phyloP scores from a whole-genome alignment of 2,888 invertebrate species.

The Argyresthia albistria region DNA sequence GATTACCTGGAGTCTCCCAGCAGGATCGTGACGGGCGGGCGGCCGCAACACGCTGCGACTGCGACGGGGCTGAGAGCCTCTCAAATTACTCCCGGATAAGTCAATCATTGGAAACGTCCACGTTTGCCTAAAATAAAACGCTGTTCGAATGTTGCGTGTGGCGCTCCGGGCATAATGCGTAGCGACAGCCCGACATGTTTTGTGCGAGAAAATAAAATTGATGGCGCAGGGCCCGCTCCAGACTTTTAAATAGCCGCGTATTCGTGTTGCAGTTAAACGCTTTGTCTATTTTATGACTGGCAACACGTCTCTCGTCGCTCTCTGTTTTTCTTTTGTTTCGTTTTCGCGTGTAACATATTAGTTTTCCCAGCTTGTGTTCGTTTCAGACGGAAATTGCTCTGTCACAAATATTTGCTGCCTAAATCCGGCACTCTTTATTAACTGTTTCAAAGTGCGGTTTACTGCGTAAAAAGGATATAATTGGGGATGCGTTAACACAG shows the following conservation, averaged over 20 bases:
- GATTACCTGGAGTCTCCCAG: constrained; percentile 3
- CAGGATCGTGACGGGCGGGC: constrained; percentile 9
- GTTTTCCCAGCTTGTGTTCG: constrained; percentile 47
- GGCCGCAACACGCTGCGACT: background rate
- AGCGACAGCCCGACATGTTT: constrained; percentile 69
- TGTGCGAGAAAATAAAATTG: constrained; percentile 72
- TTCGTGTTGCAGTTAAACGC: constrained; percentile 61
- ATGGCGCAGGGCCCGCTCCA: constrained; percentile 56
- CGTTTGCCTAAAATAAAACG: constrained; percentile 66
- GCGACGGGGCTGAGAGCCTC: constrained; percentile 35
- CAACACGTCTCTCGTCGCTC: constrained; percentile 35
- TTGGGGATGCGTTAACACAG: constrained; percentile 55
- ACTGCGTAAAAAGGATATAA: constrained; percentile 48
- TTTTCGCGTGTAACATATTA: constrained; percentile 51
- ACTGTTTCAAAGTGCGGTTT: constrained; percentile 20
- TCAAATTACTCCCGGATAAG: constrained; percentile 71
- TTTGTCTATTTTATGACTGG: constrained; percentile 66
- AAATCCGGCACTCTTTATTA: constrained; percentile 29
- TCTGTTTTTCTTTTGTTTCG: constrained; percentile 34
- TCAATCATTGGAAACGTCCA: constrained; percentile 69
- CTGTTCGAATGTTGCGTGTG: constrained; percentile 63
- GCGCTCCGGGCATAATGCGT: constrained; percentile 59
- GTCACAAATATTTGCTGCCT: constrained; percentile 37
- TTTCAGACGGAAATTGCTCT: constrained; percentile 48
- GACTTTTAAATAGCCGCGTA: constrained; percentile 61